phyloP scores from a whole-genome alignment of 2,797 vertebrate species.

The Microhierax caerulescens region DNA sequence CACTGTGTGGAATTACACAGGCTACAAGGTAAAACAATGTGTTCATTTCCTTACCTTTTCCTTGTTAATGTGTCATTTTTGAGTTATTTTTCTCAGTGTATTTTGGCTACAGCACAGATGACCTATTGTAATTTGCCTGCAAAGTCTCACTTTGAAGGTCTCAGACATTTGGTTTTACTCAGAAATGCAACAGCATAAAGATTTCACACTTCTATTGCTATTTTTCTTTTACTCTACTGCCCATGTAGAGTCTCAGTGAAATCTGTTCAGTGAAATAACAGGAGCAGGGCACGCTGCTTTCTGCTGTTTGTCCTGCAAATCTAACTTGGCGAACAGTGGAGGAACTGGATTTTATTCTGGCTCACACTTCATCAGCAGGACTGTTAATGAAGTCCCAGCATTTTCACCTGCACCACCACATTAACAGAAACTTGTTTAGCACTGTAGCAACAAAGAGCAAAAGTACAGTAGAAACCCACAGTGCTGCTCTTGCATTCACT shows the following conservation, averaged over 20 bases:
- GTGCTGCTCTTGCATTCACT: neutral
- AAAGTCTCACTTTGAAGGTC: neutral
- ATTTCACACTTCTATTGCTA: constrained; percentile 18
- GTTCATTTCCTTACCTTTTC: constrained; percentile 45
- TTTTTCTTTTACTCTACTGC: neutral
- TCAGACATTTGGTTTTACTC: constrained; percentile 9
- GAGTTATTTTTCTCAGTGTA: neutral
- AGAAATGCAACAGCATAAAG: neutral
- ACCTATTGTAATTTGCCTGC: neutral
- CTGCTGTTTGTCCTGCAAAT: neutral
- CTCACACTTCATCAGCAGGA: constrained; percentile 24
- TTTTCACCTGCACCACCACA: constrained; percentile 44
- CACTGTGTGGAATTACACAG: neutral
- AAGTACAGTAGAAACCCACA: neutral
- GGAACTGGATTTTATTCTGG: constrained; percentile 8
- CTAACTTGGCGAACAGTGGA: neutral
- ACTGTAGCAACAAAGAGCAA: neutral
- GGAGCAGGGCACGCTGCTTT: neutral
- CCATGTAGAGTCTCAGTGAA: neutral
- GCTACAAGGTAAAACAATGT: neutral
- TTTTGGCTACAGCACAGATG: constrained; percentile 32
- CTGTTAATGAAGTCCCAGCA: constrained; percentile 19
- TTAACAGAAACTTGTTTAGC: neutral
- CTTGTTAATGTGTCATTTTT: neutral
- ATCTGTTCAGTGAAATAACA: neutral